Percentiles rank a stretch among this genome's conserved stretches.
phyloP scores from a whole-genome alignment of 2,113 vertebrate genomes.

The Pygoscelis adeliae region DNA sequence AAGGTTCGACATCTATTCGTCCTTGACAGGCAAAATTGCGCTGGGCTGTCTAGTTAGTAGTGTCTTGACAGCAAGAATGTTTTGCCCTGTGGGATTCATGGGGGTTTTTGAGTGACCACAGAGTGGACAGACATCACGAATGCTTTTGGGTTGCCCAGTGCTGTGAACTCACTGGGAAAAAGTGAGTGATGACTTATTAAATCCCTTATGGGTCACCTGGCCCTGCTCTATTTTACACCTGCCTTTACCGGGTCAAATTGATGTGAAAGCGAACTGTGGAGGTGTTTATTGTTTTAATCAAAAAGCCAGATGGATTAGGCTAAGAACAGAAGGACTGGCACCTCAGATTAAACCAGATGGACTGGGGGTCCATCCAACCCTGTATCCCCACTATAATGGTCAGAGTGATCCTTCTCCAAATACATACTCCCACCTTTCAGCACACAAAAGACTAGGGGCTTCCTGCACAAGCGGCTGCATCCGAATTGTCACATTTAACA shows the following conservation, averaged over 20 bases:
- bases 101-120: not conserved
- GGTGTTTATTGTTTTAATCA: not conserved
- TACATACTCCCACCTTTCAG: not conserved
- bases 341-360: not conserved
- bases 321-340: not conserved
- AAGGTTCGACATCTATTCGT: not conserved
- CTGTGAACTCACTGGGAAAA: not conserved
- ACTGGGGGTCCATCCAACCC: not conserved
- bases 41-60: not conserved
- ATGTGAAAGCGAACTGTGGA: not conserved
- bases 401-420: not conserved
- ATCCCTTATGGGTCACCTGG: not conserved
- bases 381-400: not conserved
- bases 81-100: not conserved
- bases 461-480: not conserved
- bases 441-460: not conserved
- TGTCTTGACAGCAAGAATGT: not conserved
- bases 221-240: not conserved
- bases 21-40: not conserved
- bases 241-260: not conserved
- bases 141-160: not conserved
- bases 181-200: not conserved
- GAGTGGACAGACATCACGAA: not conserved
- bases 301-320: not conserved
- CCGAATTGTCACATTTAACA: not conserved